Base-by-base conservation (phyloP, 2,797 vertebrate genomes). In the Hypotaenidia okinawae region DNA sequence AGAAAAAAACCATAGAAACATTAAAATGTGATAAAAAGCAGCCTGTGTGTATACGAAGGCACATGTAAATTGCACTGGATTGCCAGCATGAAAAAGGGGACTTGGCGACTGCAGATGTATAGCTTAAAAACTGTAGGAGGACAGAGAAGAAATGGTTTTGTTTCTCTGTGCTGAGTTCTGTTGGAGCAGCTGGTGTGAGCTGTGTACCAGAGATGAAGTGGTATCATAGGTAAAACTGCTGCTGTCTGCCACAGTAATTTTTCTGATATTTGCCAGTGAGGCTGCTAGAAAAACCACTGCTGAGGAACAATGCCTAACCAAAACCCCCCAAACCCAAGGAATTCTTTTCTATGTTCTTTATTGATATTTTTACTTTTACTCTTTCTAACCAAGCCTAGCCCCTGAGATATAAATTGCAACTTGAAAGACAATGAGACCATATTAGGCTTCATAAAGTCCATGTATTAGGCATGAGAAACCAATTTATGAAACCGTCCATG, bases 121-220 rank as follows among this genome's bases (percentile, higher is more conserved):
- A 52, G 25, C 64, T 89, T 28, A 24, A 67, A 82, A 57, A 2
- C 52, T 41, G 84, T 45, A 37, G 84, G 89, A 94, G 78, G 64
- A 74, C 70, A 85, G 78, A 68, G 51, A 58, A 94, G 72, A 77
- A 54, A 45, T 47, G 54, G 68, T 11, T 93, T 95, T 95, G 72
- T 87, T 61, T 45, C 62, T 57, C 37, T n/a, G 51, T 59, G 86
- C 81, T 45, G 84, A 89, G 47, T 79, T 88, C 33, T 55, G 59
- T 32, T 37, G 66, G 70, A 90, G 86, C 88, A 95, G 88, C 88
- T 93, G 92, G 4, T 25, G 35, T 5, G 37, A 84, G 83, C 90
- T 35, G 5, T 2, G 47, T 11, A 18, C 39, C 8, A 3, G 92
- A 24, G 85, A 75, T 43, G 79, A 10, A 37, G 43, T 8, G 76